Percentiles rank a stretch among this genome's conserved stretches.
Conservation (phyloP, 2,888 invertebrate genomes). For the Mythimna pallens region DNA sequence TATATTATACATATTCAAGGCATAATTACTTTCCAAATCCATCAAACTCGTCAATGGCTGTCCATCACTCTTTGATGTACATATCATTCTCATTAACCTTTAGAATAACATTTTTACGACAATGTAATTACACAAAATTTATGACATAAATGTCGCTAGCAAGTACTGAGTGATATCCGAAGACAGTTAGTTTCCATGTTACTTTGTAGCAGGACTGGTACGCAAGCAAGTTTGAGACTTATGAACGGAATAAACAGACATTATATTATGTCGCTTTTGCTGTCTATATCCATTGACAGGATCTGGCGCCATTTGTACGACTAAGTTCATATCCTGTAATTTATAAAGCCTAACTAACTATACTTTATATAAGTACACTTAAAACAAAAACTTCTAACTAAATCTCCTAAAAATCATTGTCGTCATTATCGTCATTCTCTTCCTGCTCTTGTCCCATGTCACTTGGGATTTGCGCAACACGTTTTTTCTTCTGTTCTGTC, state of each 20-base stretch:
- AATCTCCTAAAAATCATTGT: too few species aligned
- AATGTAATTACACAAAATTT: slow-evolving; percentile 2
- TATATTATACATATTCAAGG: too few species aligned
- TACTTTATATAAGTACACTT: too few species aligned
- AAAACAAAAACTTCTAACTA: too few species aligned
- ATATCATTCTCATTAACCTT: slow-evolving; percentile 5
- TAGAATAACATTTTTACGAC: neutral
- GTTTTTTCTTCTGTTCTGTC: too few species aligned
- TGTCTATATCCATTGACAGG: slow-evolving; percentile 15
- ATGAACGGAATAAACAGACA: slow-evolving; percentile 31
- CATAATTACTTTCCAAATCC: neutral
- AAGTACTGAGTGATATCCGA: slow-evolving; percentile 15
- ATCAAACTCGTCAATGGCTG: neutral
- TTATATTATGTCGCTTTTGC: slow-evolving; percentile 21
- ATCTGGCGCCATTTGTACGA: slow-evolving; percentile 19
- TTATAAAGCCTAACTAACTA: too few species aligned
- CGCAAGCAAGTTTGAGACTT: slow-evolving; percentile 28
- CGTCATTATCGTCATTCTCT: too few species aligned
- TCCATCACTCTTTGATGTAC: neutral
- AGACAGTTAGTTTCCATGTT: slow-evolving; percentile 21
- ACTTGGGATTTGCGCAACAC: too few species aligned
- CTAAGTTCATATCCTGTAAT: slow-evolving; percentile 19
- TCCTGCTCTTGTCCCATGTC: too few species aligned
- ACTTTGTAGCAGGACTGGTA: slow-evolving; percentile 45
- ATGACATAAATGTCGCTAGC: neutral